Conservation (phyloP, 2,888 invertebrate genomes). For the Aleiodes testaceus region DNA sequence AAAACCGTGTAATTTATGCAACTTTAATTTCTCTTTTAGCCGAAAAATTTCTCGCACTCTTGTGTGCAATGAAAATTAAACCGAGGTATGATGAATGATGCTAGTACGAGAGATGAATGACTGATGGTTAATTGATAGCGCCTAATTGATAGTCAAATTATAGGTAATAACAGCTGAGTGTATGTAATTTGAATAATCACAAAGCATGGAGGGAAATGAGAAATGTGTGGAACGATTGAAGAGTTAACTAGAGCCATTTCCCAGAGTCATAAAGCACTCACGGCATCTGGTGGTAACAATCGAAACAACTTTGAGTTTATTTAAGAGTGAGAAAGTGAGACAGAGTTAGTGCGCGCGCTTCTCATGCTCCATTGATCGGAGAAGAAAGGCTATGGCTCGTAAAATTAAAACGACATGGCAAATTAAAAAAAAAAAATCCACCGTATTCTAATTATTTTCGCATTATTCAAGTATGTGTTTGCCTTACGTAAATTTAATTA, state of each 20-base stretch:
- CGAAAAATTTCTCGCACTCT: too few relatives aligned
- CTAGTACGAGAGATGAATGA: too few relatives aligned
- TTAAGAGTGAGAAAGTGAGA: conserved; percentile 33
- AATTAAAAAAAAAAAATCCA: conserved; percentile 15
- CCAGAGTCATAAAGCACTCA: conserved; percentile 66
- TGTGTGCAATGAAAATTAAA: too few relatives aligned
- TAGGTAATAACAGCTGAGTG: not conserved
- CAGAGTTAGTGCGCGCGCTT: conserved; percentile 62
- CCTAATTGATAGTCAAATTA: not conserved
- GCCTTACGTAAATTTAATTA: too few relatives aligned
- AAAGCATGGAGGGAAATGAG: conserved; percentile 14
- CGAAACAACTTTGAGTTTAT: conserved; percentile 46
- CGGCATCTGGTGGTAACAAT: conserved; percentile 66
- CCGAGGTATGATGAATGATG: too few relatives aligned
- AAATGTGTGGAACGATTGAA: conserved; percentile 13
- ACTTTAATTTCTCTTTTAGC: not conserved
- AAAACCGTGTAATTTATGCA: conserved; percentile 28
- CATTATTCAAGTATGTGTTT: too few relatives aligned
- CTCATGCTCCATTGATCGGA: conserved; percentile 69
- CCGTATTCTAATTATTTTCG: conserved; percentile 32
- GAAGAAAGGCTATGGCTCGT: conserved; percentile 56
- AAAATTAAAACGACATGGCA: conserved; percentile 51
- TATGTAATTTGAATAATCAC: conserved; percentile 11
- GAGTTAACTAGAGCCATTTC: conserved; percentile 62
- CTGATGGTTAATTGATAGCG: too few relatives aligned